Evolutionary conservation across 2,797 vertebrate genomes (phyloP), one percentile per base, ranked within the genome.

Genomic region (Okamejei kenojei): DNA sequence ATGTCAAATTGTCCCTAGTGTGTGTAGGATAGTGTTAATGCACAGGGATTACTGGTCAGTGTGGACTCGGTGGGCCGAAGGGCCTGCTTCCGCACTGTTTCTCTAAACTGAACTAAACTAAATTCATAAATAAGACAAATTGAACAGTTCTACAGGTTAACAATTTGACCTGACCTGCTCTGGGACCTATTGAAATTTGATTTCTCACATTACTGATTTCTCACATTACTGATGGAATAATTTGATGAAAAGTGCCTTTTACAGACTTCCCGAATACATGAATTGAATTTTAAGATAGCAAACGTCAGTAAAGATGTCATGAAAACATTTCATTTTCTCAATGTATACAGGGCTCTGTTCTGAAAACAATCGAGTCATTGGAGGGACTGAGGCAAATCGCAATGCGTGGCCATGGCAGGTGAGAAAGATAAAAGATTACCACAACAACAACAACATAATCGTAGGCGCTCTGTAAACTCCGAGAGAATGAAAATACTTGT

Each of bases 341-440:
- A 71, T 38, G 17, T 32, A 17, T 68, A 38, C 86, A 96, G 96
- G 96, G 80, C 94, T 77, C 94, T 94, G 95, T 93, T 94, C 93
- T 7, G 94, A 96, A 94, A 94, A 80, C 2, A 58, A 93, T 1
- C 94, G 96, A 0, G 96, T 97, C 3, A 96, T 97, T 0, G 96
- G 96, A 29, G 96, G 96, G 17, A 68, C 65, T 0, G 95, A 96
- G 90, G 95, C 93, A 0, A 0, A 0, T 0, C 94, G 5, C 1
- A 95, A 95, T 10, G 23, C 96, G 17, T 96, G 96, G 96, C 96
- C 96, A 29, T 95, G 94, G 65, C 96, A 96, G 96, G 96, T 97
- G 94, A 38, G 65, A 84, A 84, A 61, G 3, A 61, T 84, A 11
- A 26, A 84, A 61, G 54, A 1, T 13, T 61, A 26, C 81, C 26